Percentiles rank a stretch among this genome's conserved stretches.
phyloP scores from a whole-genome alignment of 2,888 invertebrate genomes.

The Teleiodes luculella region DNA sequence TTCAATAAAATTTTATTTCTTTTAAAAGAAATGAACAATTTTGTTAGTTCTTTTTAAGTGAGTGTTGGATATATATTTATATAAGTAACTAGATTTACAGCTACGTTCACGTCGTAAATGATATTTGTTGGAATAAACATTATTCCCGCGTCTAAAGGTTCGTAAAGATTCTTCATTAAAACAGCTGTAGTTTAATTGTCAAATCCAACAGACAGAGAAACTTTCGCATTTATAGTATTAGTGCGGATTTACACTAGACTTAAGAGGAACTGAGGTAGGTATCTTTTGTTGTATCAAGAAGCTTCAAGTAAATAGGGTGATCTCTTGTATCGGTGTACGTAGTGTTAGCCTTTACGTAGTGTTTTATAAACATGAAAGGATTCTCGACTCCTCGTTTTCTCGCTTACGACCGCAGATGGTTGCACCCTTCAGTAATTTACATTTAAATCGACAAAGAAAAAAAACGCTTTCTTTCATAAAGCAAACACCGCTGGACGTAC shows the following conservation, averaged over 20 bases:
- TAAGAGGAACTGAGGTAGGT: no score
- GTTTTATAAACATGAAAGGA: conserved; percentile 45
- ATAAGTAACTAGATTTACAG: no score
- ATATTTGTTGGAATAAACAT: no score
- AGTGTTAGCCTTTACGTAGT: conserved; percentile 15
- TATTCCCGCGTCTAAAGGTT: no score
- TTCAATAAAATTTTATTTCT: conserved; percentile 63
- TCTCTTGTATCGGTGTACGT: neutral
- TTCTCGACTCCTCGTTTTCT: conserved; percentile 28
- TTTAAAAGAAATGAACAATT: conserved; percentile 45
- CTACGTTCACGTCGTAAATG: no score
- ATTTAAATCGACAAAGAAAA: conserved; percentile 47
- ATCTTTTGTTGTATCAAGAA: no score
- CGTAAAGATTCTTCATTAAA: no score
- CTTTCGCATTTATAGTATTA: no score
- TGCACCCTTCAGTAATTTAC: conserved; percentile 42
- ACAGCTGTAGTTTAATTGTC: no score
- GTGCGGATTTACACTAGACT: no score
- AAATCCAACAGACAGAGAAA: no score
- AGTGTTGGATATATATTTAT: neutral
- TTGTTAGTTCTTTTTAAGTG: conserved; percentile 3
- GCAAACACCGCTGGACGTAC: conserved; percentile 21
- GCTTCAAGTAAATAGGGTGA: no score
- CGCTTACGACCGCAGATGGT: conserved; percentile 33
- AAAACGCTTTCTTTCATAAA: conserved; percentile 33